A percentile compares a stretch with the other conserved stretches of the same genome.
phyloP scores from a whole-genome alignment of 1,140 invertebrate species.

The Episyrphus balteatus region DNA sequence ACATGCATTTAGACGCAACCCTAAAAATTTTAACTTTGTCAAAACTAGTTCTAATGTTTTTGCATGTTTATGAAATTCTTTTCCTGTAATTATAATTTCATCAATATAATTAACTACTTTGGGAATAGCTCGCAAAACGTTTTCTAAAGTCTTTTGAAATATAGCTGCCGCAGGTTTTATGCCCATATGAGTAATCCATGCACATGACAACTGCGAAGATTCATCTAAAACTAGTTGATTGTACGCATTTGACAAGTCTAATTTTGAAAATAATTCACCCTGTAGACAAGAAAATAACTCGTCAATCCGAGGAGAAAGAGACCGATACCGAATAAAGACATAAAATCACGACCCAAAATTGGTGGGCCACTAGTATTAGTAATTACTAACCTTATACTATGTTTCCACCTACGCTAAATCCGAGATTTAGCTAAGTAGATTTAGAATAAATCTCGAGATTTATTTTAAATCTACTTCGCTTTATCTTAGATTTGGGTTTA shows the following conservation, averaged over 20 bases:
- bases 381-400: too few relatives aligned
- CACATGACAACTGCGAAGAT: conserved; percentile 17
- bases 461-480: too few relatives aligned
- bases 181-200: conserved; percentile 23
- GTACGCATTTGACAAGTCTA: conserved; percentile 18
- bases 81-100: conserved; percentile 22
- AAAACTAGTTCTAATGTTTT: conserved; percentile 21
- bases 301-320: conserved; percentile 21
- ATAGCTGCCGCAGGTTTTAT: too few relatives aligned
- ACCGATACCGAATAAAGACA: too few relatives aligned
- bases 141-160: conserved; percentile 26
- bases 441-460: too few relatives aligned
- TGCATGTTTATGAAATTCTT: conserved; percentile 18
- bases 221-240: conserved; percentile 15
- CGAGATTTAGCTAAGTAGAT: too few relatives aligned
- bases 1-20: too few relatives aligned
- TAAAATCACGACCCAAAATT: too few relatives aligned
- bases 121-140: conserved; percentile 12
- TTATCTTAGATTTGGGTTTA: too few relatives aligned
- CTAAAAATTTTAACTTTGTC: too few relatives aligned
- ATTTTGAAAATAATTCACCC: conserved; percentile 19
- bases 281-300: conserved; percentile 21
- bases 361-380: too few relatives aligned
- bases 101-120: conserved; percentile 16
- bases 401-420: too few relatives aligned